Conservation (phyloP, 1,140 invertebrate species). For the Notospermus geniculatus region DNA sequence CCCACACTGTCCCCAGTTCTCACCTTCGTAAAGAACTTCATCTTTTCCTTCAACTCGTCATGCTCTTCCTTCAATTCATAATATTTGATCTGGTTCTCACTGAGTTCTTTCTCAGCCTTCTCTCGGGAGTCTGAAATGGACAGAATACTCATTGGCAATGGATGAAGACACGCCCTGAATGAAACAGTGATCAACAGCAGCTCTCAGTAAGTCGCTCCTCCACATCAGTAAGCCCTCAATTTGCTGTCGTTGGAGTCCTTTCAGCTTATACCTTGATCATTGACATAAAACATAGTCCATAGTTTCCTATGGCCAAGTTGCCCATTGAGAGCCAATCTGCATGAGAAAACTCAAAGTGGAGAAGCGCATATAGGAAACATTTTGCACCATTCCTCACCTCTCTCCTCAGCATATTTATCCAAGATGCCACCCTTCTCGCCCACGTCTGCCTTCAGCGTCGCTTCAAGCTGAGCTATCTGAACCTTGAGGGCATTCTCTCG, state of each 20-base stretch:
- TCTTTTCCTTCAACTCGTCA: constrained; percentile 56
- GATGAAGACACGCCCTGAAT: too few relatives aligned
- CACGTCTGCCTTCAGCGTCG: constrained; percentile 56
- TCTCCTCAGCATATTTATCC: constrained; percentile 51
- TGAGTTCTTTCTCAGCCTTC: constrained; percentile 46
- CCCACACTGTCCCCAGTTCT: neutral
- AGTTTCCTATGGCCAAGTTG: too few relatives aligned
- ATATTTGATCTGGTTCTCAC: constrained; percentile 48
- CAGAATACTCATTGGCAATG: too few relatives aligned
- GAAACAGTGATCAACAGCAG: too few relatives aligned
- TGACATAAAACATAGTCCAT: too few relatives aligned
- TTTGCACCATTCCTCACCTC: constrained; percentile 40
- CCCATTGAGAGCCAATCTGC: too few relatives aligned
- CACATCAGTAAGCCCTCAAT: too few relatives aligned
- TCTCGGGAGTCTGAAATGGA: constrained; percentile 44
- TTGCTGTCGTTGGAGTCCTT: too few relatives aligned
- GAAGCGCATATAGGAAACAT: too few relatives aligned
- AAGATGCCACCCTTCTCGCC: constrained; percentile 56
- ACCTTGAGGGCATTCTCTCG: constrained; percentile 55
- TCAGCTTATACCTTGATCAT: too few relatives aligned
- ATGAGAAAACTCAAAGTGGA: too few relatives aligned
- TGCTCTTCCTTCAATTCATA: constrained; percentile 53
- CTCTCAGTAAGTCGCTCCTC: too few relatives aligned
- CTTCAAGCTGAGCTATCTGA: constrained; percentile 58
- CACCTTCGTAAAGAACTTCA: constrained; percentile 56